Conservation (phyloP, 2,888 invertebrate genomes). For the Amiota communis region DNA sequence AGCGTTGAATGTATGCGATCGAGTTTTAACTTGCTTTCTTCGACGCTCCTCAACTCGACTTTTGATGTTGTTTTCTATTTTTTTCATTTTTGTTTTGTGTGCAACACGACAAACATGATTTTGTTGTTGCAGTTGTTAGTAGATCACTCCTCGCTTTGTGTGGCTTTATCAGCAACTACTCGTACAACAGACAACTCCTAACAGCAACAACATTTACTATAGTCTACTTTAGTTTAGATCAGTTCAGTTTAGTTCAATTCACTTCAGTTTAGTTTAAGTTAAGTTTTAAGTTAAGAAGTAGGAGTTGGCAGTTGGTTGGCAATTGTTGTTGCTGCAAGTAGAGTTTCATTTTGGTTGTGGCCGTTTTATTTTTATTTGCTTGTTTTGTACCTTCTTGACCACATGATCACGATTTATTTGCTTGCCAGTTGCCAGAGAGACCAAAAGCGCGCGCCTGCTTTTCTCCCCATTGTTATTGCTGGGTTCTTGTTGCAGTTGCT, state of each 20-base stretch:
- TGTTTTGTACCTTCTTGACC: conserved; percentile 60
- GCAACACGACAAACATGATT: conserved; percentile 67
- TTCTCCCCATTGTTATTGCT: conserved; percentile 41
- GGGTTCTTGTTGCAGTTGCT: conserved; percentile 48
- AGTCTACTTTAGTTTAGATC: conserved; percentile 19
- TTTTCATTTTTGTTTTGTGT: conserved; percentile 56
- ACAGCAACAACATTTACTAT: conserved; percentile 48
- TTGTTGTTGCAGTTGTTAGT: conserved; percentile 60
- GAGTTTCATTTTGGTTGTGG: conserved; percentile 4
- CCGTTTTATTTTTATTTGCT: conserved; percentile 10
- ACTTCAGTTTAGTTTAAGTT: background rate
- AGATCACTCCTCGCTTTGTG: conserved; percentile 64
- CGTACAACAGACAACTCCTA: conserved; percentile 59
- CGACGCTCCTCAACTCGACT: too few relatives aligned
- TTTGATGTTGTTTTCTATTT: conserved; percentile 19
- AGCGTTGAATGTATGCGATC: conserved; percentile 56
- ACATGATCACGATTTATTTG: conserved; percentile 71
- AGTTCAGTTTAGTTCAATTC: too few relatives aligned
- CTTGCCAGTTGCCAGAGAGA: conserved; percentile 51
- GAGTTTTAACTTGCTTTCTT: conserved; percentile 29
- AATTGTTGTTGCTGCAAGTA: conserved; percentile 10
- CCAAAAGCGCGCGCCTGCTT: background rate
- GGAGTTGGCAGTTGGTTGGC: conserved; percentile 18
- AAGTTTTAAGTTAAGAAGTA: background rate
- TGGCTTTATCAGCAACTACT: conserved; percentile 66